Conservation (phyloP, 2,113 vertebrate species). For the Nesogale talazaci region DNA sequence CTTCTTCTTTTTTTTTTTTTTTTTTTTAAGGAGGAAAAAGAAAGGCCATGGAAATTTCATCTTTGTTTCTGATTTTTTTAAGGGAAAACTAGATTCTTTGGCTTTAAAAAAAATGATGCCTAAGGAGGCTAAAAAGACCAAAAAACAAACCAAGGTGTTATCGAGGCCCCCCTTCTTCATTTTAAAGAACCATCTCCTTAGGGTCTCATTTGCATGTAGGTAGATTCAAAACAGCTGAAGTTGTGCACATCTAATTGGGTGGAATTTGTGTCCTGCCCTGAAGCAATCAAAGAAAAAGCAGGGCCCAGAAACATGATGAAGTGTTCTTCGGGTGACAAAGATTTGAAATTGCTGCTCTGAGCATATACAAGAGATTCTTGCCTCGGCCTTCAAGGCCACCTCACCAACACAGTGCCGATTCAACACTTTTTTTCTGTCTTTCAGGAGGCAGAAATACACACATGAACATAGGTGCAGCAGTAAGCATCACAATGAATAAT, state of each 20-base stretch:
- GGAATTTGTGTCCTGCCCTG: conserved; percentile 10
- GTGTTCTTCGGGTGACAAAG: conserved; percentile 6
- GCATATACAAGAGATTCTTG: not conserved
- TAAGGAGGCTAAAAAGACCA: too few relatives aligned
- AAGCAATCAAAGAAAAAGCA: conserved; percentile 22
- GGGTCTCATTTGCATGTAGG: conserved; percentile 47
- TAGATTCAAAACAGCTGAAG: conserved; percentile 52
- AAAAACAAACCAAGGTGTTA: not conserved
- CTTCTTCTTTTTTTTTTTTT: not conserved
- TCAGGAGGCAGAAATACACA: not conserved
- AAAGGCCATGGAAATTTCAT: not conserved
- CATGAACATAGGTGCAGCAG: not conserved
- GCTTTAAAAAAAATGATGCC: not conserved
- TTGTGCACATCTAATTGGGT: conserved; percentile 44
- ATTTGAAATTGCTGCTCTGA: conserved; percentile 50
- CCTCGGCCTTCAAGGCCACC: conserved; percentile 42
- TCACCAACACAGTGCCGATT: not conserved
- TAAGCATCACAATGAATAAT: conserved; percentile 48
- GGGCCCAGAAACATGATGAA: conserved; percentile 46
- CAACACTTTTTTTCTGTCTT: not conserved
- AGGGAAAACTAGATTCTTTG: conserved; percentile 28
- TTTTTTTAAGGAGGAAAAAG: not conserved
- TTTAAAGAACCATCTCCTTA: conserved; percentile 4
- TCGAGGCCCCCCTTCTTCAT: conserved; percentile 25
- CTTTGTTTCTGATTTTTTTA: conserved; percentile 8